These are phyloP conservation scores for Leptopilina boulardi DNA, from an alignment of 1,140 invertebrate genomes.

Conservation along the genomic window DNA sequence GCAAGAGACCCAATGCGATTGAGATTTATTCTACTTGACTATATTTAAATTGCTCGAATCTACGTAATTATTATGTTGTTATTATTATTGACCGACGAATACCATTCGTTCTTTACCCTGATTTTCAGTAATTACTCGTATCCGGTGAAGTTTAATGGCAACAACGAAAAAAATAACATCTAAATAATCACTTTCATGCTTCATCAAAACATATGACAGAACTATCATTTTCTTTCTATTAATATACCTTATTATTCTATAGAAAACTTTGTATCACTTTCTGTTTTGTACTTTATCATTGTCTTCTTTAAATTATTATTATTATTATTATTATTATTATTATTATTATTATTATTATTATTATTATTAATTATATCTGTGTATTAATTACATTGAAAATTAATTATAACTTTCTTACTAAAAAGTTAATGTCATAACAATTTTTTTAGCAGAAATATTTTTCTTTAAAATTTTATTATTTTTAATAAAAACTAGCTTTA, in stretches of 20 bases:
- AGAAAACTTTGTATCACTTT: background rate
- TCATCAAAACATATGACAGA: conserved; percentile 13
- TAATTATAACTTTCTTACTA: too few species aligned
- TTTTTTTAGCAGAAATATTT: too few species aligned
- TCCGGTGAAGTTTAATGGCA: conserved; percentile 23
- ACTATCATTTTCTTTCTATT: conserved; percentile 19
- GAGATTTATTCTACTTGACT: background rate
- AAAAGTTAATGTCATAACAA: too few species aligned
- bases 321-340: too few species aligned
- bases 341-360: too few species aligned
- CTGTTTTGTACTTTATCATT: background rate
- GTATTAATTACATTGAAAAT: too few species aligned
- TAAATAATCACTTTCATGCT: conserved; percentile 14
- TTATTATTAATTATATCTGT: too few species aligned
- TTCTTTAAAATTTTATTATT: too few species aligned
- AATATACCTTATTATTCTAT: background rate
- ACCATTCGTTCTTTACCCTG: conserved; percentile 16
- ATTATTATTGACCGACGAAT: conserved; percentile 20
- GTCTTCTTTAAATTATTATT: background rate
- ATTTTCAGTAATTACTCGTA: conserved; percentile 26
- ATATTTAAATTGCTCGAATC: background rate
- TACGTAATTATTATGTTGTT: conserved; percentile 14
- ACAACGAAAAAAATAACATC: background rate
- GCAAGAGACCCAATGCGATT: background rate
- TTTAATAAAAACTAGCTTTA: too few species aligned